Percentiles rank a stretch among this genome's conserved stretches.
These are phyloP conservation scores for Momotus momota DNA, from an alignment of 2,797 vertebrate genomes.

Conservation along the genomic window DNA sequence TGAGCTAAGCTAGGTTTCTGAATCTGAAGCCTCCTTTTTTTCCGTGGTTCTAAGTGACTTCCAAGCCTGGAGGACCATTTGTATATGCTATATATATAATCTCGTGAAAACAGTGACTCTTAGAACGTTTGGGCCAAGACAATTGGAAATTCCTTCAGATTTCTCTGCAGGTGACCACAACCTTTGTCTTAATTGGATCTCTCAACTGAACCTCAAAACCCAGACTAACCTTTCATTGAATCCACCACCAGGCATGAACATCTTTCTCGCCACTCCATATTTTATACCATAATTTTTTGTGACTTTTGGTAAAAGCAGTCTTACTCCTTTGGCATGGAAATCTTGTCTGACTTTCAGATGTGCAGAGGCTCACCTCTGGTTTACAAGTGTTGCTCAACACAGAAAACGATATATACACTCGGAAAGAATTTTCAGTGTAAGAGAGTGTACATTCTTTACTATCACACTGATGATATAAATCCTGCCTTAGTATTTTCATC, in stretches of 20 bases:
- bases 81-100: neutral
- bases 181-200: neutral
- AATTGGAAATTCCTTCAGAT: neutral
- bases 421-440: neutral
- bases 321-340: neutral
- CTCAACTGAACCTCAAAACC: neutral
- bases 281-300: neutral
- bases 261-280: neutral
- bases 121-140: neutral
- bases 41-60: neutral
- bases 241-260: neutral
- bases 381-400: neutral
- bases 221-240: neutral
- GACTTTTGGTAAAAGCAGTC: neutral
- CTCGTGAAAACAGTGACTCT: neutral
- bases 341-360: neutral
- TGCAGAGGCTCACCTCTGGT: neutral
- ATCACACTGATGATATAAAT: slow-evolving; percentile 3
- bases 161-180: neutral
- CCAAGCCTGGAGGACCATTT: neutral
- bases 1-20: neutral
- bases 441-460: neutral
- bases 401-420: neutral
- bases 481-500: slow-evolving; percentile 11
- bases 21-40: neutral